Evolutionary conservation across 2,888 invertebrate species (phyloP), one percentile per base, ranked within the genome.

Genomic region (Diogma glabrata): DNA sequence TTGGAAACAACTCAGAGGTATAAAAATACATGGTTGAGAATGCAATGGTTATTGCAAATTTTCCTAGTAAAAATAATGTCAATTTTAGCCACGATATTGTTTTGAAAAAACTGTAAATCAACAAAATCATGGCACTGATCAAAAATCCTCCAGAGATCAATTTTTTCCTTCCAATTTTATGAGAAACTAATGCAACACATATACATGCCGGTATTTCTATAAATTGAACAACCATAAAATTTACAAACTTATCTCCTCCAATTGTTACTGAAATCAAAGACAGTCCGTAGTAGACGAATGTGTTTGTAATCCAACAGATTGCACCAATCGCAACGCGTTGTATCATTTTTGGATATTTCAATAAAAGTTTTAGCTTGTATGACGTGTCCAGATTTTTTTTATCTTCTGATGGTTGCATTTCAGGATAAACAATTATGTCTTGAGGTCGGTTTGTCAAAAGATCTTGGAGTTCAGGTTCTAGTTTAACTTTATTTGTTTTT

Each of bases 281-380:
- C 43, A 86, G 66, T 0, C 85, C 85, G 59, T 84, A 85, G 64
- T 82, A 86, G 17, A 84, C 78, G 57, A 85, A 82, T 0, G 82
- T 79, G 58, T 79, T 78, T 0, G 82, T 79, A 12, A 82, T 75
- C 84, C 84, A 84, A 71, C 82, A 82, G 57, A 82, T 76, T 23
- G 79, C 78, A 56, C 82, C 81, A 33, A 77, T 75, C 2, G 73
- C 6, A 17, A 55, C 23, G 9, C 51, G 28, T 12, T 36, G 22
- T 16, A 53, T 8, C 28, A 47, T 17, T 17, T 24, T 28, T 16
- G 47, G 47, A 28, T 24, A 47, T 47, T 28, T 47, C 2, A 43
- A 43, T 1, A 28, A 22, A 7, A 19, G n/a, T n/a, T n/a, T n/a
- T n/a, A n/a, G n/a, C n/a, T n/a, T n/a, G n/a, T n/a, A n/a, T n/a